phyloP scores from a whole-genome alignment of 2,888 invertebrate genomes.

The Catocala nupta region DNA sequence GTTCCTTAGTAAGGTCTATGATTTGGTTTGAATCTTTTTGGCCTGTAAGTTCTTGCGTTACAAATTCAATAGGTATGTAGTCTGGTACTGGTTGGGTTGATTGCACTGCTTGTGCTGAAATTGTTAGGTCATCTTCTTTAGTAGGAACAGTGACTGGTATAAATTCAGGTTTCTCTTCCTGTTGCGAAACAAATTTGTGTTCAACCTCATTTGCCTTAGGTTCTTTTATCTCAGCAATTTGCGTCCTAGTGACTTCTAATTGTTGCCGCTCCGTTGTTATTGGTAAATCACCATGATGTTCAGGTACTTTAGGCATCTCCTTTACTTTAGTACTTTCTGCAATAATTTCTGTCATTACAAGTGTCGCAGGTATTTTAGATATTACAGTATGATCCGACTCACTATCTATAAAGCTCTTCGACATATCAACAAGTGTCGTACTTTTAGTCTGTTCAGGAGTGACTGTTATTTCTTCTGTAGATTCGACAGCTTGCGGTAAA shows the following conservation, averaged over 20 bases:
- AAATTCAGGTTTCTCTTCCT: not conserved
- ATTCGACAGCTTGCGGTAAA: slow-evolving; percentile 35
- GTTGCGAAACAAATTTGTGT: not conserved
- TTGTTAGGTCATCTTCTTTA: not conserved
- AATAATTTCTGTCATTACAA: slow-evolving; percentile 10
- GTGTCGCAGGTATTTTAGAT: slow-evolving; percentile 27
- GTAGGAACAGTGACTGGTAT: not conserved
- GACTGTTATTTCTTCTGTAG: slow-evolving; percentile 24
- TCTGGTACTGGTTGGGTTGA: not conserved
- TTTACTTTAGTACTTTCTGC: slow-evolving; percentile 18
- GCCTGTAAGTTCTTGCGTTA: slow-evolving; percentile 25
- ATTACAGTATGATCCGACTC: slow-evolving; percentile 58
- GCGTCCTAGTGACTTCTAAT: not conserved
- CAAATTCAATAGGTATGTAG: slow-evolving; percentile 5
- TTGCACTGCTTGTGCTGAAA: not conserved
- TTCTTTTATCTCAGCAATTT: not conserved
- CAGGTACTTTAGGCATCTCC: slow-evolving; percentile 8
- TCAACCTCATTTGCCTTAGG: not conserved
- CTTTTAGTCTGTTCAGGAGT: slow-evolving; percentile 36
- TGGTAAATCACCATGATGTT: slow-evolving; percentile 11
- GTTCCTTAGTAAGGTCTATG: slow-evolving; percentile 50
- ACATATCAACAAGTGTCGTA: slow-evolving; percentile 49
- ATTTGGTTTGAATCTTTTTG: slow-evolving; percentile 34
- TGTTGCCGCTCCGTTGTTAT: no score
- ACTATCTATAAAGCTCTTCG: slow-evolving; percentile 58